Percentiles rank a stretch among this genome's conserved stretches.
phyloP scores from a whole-genome alignment of 2,797 vertebrate genomes.

The Sorex maritimensis region DNA sequence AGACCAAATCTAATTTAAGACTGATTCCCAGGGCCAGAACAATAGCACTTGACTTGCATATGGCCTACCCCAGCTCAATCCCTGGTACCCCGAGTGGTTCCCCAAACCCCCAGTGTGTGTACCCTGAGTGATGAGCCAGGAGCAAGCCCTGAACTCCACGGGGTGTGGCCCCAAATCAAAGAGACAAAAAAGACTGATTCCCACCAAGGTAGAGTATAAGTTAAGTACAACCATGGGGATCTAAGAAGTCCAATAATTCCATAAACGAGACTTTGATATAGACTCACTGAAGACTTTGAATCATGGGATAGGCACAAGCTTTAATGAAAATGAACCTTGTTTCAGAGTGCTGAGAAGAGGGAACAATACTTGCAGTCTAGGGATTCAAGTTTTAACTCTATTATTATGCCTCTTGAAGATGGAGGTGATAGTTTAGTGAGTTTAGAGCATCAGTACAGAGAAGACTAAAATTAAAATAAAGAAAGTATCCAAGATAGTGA shows the following conservation, averaged over 20 bases:
- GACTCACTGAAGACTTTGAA: background rate
- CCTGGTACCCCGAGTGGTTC: too few relatives aligned
- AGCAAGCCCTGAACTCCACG: too few relatives aligned
- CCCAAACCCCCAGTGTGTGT: too few relatives aligned
- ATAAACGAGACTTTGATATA: background rate
- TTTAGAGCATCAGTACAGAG: background rate
- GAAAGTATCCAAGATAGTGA: background rate
- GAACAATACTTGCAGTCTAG: background rate
- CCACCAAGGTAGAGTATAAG: background rate
- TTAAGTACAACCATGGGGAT: background rate
- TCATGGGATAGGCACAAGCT: background rate
- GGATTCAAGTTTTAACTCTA: background rate
- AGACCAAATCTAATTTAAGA: background rate
- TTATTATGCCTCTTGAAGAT: background rate
- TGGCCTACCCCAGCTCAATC: too few relatives aligned
- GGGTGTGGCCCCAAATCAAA: too few relatives aligned
- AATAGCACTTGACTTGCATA: too few relatives aligned
- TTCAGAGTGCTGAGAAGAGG: background rate
- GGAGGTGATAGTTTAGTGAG: background rate
- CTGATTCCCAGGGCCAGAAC: background rate
- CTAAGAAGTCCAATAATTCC: slow-evolving; percentile 1
- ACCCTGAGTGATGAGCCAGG: too few relatives aligned
- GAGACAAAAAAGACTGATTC: background rate
- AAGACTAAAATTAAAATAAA: slow-evolving; percentile 51
- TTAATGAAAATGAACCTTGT: background rate